Evolutionary conservation across 2,888 invertebrate species (phyloP), one percentile per base, ranked within the genome.

Genomic region (Xanthia togata): DNA sequence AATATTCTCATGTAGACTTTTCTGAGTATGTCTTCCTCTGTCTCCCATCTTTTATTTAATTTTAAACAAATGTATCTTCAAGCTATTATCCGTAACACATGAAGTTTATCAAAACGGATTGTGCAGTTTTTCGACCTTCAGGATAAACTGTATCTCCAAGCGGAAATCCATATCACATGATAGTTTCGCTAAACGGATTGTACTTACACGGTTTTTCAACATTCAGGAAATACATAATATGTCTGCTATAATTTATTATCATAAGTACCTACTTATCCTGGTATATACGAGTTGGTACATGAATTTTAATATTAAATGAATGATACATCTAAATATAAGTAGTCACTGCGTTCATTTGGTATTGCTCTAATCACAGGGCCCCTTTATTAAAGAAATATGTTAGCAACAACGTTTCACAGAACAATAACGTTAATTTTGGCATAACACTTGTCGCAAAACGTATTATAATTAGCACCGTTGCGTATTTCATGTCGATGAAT

Each of bases 61-160:
- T 68, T 35, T 20, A 35, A 70, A 55, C 44, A 68, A 59, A 55
- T 50, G 0, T 63, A 47, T 73, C 20, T 73, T 55, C n/a, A 38
- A 73, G 38, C 70, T 77, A 73, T 81, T 31, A 64, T 72, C 5
- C 69, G 70, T 80, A 76, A 73, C 68, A 72, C 17, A 68, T 41
- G 35, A 82, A 73, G 64, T 57, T 53, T 50, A 76, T 63, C 74
- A 73, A 77, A n/a, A 78, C 81, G 76, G 82, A 76, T 82, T 62
- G 62, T 70, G 57, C 41, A 57, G 74, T 73, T 62, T 65, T 82
- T 78, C 69, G 82, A 82, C 80, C 81, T 84, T 84, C 76, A 59
- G 76, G 31, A 63, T 41, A 41, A 41, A 41, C 41, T 41, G 41
- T 67, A 44, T 78, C n/a, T 73, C 64, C 26, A 47, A 73, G 50